phyloP scores from a whole-genome alignment of 2,113 vertebrate genomes.

The Carassius auratus region DNA sequence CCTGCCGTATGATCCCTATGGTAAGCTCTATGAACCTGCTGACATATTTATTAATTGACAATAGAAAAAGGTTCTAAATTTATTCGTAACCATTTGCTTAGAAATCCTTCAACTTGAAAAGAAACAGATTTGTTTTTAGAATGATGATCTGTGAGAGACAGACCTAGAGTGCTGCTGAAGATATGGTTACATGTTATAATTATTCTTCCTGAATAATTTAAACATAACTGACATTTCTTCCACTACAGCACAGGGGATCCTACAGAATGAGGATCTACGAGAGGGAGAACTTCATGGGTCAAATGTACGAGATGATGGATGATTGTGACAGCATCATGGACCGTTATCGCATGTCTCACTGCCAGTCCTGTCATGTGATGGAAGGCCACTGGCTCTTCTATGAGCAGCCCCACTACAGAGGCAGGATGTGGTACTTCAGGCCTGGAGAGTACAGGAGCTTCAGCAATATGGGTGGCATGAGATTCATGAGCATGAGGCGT shows the following conservation, averaged over 20 bases:
- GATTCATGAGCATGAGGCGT: constrained; percentile 41
- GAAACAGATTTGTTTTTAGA: not conserved
- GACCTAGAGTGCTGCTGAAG: not conserved
- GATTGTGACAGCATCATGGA: constrained; percentile 71
- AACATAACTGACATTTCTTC: not conserved
- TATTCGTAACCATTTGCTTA: not conserved
- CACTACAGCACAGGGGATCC: constrained; percentile 69
- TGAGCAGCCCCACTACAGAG: constrained; percentile 64
- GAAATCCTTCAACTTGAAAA: not conserved
- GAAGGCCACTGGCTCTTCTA: constrained; percentile 70
- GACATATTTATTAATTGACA: not conserved
- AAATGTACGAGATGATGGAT: constrained; percentile 72
- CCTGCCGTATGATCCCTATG: constrained; percentile 64
- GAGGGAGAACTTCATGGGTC: constrained; percentile 73
- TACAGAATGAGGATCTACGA: constrained; percentile 76
- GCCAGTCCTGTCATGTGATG: constrained; percentile 67
- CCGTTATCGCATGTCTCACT: constrained; percentile 67
- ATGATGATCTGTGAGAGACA: not conserved
- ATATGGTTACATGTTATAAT: not conserved
- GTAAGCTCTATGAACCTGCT: constrained; percentile 11
- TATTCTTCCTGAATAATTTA: not conserved
- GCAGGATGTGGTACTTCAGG: constrained; percentile 58
- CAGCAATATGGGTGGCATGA: constrained; percentile 41
- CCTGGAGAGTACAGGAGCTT: constrained; percentile 66
- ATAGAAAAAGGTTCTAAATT: not conserved